These are phyloP conservation scores for Campylorhamphus procurvoides DNA, from an alignment of 2,113 vertebrate species.

Conservation along the genomic window DNA sequence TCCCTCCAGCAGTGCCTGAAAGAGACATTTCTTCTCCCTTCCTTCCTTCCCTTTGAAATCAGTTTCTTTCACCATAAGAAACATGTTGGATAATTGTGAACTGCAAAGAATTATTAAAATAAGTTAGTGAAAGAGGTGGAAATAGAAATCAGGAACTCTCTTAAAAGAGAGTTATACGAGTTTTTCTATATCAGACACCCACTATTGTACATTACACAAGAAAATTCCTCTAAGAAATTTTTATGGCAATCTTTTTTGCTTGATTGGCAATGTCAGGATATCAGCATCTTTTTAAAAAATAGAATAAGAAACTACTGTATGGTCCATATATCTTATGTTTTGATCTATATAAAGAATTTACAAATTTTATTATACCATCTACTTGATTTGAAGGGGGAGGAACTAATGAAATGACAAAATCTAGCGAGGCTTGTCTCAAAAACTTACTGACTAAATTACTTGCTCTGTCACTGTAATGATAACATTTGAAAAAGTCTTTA, in stretches of 20 bases:
- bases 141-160: background rate
- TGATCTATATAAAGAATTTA: background rate
- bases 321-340: background rate
- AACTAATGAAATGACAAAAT: slow-evolving; percentile 21
- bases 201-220: background rate
- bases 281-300: background rate
- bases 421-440: background rate
- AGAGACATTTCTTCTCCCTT: background rate
- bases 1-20: background rate
- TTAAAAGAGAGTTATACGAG: background rate
- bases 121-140: background rate
- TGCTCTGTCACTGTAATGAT: background rate
- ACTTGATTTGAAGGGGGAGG: background rate
- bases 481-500: background rate
- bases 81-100: background rate
- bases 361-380: background rate
- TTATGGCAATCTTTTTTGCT: slow-evolving; percentile 7
- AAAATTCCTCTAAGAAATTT: background rate
- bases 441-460: slow-evolving; percentile 1
- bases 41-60: background rate
- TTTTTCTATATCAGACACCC: background rate
- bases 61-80: background rate
- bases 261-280: background rate
- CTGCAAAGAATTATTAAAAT: slow-evolving; percentile 16
- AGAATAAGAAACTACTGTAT: background rate